Evolutionary conservation across 2,113 vertebrate species (phyloP).

Genomic region (Struthio camelus): DNA sequence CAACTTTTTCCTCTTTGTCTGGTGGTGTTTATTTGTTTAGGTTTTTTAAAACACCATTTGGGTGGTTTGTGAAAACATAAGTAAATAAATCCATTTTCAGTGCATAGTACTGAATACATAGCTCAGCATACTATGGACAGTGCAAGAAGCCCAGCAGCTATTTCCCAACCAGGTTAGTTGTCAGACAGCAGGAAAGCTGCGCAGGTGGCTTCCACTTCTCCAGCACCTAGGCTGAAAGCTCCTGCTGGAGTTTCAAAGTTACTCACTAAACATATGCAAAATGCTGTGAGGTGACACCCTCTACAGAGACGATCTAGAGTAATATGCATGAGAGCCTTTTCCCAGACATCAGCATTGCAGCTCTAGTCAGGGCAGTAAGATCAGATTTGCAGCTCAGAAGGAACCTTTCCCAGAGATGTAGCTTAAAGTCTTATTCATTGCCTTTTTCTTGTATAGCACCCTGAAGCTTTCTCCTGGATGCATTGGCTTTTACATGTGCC

Average conservation of each 20-base stretch:
- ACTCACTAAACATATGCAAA: not conserved
- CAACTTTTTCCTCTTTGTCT: not conserved
- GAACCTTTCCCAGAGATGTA: not conserved
- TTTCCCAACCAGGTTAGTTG: not conserved
- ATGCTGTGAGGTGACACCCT: not conserved
- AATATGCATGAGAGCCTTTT: not conserved
- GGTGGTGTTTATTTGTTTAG: not conserved
- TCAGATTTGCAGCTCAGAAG: not conserved
- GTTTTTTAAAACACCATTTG: not conserved
- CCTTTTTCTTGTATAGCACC: not conserved
- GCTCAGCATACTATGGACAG: not conserved
- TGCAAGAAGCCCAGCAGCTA: not conserved
- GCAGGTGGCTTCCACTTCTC: not conserved
- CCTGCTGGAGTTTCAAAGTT: not conserved
- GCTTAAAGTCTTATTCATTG: not conserved
- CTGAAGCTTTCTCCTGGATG: not conserved
- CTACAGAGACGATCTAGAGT: not conserved
- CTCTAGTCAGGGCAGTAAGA: not conserved
- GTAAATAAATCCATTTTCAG: not conserved
- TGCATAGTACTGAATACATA: not conserved
- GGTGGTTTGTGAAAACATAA: not conserved
- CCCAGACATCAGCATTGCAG: not conserved
- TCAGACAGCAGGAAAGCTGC: not conserved
- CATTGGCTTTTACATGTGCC: not conserved
- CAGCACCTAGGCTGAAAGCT: not conserved